Evolutionary conservation across 2,888 invertebrate species (phyloP), one percentile per base, ranked within the genome.

Genomic region (Lithodes maja): DNA sequence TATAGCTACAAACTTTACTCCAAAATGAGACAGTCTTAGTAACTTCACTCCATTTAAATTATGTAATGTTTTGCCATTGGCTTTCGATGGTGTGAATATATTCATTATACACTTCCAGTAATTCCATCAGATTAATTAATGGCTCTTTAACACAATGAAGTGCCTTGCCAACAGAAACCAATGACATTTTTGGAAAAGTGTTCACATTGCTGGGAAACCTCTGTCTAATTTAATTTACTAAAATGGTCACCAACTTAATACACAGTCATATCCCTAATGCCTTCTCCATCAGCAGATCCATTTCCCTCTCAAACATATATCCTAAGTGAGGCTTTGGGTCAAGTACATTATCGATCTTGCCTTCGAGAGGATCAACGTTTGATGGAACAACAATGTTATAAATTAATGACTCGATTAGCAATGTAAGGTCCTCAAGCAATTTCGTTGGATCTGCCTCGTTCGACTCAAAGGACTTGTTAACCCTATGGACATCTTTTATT

Each of bases 401-500:
- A 75, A 54, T 50, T 54, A 17, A 55, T 82, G 87, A 82, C 55
- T 52, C 82, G n/a, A 87, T 61, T 15, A 87, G 82, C 15, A 71
- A 49, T 71, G 77, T 87, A 54, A 87, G 49, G 61, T 87, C 75
- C 52, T 75, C 61, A 50, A 87, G 49, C 3, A 87, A 81, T 75
- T 82, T 87, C 9, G 87, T 53, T 75, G 80, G 54, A 53, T 86
- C 77, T 69, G 82, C n/a, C 15, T 88, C 68, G 7, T 88, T 69
- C 52, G 80, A 80, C 80, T 80, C 80, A 85, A 88, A 81, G n/a
- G 69, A 78, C 69, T 74, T 88, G 71, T 88, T 85, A 50, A 85
- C 80, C 69, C 74, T 53, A 17, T 88, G 84, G 55, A 84, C 68
- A 52, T 88, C 54, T 69, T 69, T 78, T 50, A 88, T 17, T 33